phyloP scores from a whole-genome alignment of 1,140 invertebrate species.

The Drosophila orena region DNA sequence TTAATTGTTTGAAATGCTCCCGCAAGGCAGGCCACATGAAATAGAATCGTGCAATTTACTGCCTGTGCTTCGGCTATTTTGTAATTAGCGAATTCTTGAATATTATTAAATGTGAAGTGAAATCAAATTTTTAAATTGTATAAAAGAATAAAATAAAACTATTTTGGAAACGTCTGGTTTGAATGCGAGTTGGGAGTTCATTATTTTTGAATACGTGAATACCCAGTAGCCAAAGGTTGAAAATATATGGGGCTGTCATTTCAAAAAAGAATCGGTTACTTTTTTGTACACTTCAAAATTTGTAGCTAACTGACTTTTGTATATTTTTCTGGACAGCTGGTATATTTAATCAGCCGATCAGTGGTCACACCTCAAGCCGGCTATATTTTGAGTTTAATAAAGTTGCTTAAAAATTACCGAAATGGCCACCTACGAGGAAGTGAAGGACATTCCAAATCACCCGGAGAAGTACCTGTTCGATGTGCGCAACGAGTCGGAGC shows the following conservation, averaged over 20 bases:
- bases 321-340: not conserved
- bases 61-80: slow-evolving; percentile 56
- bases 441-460: slow-evolving; percentile 85
- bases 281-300: too few species aligned
- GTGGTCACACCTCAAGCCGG: slow-evolving; percentile 22
- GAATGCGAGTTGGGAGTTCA: not conserved
- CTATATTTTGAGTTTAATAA: slow-evolving; percentile 2
- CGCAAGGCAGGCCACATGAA: slow-evolving; percentile 14
- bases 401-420: not conserved
- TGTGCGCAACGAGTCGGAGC: slow-evolving; percentile 88
- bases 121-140: slow-evolving; percentile 60
- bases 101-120: slow-evolving; percentile 62
- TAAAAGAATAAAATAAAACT: slow-evolving; percentile 61
- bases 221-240: too few species aligned
- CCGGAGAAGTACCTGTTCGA: slow-evolving; percentile 87
- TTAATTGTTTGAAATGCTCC: slow-evolving; percentile 55
- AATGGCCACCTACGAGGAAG: slow-evolving; percentile 86
- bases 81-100: slow-evolving; percentile 74
- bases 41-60: slow-evolving; percentile 47
- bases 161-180: slow-evolving; percentile 34
- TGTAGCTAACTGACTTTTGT: not conserved
- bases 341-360: slow-evolving; percentile 16
- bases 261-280: too few species aligned
- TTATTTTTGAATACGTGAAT: not conserved
- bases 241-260: too few species aligned